These are phyloP conservation scores for Oncopodura yosiiana DNA, from an alignment of 1,140 invertebrate species.

Conservation along the genomic window DNA sequence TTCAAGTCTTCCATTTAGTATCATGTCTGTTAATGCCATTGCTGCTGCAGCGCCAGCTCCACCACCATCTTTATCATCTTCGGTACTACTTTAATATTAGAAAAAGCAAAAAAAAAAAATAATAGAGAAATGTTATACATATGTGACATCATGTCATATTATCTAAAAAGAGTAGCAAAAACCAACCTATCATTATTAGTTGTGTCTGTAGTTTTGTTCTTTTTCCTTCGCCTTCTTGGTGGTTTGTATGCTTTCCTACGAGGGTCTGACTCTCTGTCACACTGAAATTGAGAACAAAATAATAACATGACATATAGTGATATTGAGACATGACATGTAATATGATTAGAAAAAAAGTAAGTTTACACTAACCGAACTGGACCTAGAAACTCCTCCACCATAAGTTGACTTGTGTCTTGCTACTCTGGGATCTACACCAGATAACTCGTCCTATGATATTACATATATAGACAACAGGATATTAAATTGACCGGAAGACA, in stretches of 20 bases:
- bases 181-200: constrained; percentile 27
- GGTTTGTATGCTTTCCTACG: constrained; percentile 47
- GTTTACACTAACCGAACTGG: constrained; percentile 40
- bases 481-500: not conserved
- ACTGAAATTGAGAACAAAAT: too few species aligned
- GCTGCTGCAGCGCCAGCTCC: constrained; percentile 17
- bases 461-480: not conserved
- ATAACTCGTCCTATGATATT: constrained; percentile 53
- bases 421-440: constrained; percentile 51
- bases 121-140: not conserved
- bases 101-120: not conserved
- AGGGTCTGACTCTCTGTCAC: constrained; percentile 45
- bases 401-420: constrained; percentile 31
- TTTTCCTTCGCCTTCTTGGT: constrained; percentile 44
- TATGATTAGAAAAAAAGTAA: too few species aligned
- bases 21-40: constrained; percentile 9
- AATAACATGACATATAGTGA: too few species aligned
- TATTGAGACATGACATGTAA: too few species aligned
- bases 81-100: constrained; percentile 8
- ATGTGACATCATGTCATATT: too few species aligned
- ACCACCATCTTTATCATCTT: constrained; percentile 10
- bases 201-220: constrained; percentile 36
- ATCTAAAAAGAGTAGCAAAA: constrained; percentile 5
- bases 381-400: constrained; percentile 35
- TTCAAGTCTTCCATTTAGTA: constrained; percentile 50